Base-by-base conservation (phyloP, 2,113 vertebrate genomes). In the Dendropsophus ebraccatus region DNA sequence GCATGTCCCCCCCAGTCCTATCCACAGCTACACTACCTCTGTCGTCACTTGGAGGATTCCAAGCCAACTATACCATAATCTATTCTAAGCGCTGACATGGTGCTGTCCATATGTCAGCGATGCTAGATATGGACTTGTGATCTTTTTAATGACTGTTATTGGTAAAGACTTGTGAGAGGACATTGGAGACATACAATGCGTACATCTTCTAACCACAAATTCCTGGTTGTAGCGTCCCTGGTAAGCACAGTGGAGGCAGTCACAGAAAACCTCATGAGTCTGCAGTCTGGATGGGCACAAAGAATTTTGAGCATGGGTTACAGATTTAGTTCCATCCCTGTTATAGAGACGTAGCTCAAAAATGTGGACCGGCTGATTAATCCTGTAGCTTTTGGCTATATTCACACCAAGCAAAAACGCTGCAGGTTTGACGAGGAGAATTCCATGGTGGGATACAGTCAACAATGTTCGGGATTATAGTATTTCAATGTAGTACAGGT, bases 121-220 rank as follows among this genome's bases (percentile, higher is more conserved):
- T 88, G 89, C 80, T 4, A 23, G 88, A 88, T 88, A 92, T 90
- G 88, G 89, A 87, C 75, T 83, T 87, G 89, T 62, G 91, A 91
- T 90, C 90, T 89, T 90, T 91, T 92, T 91, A 93, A 90, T 89
- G 84, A n/a, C 58, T n/a, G 85, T 88, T 88, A 91, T 91, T 87
- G 88, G 89, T 91, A 88, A 88, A 90, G 90, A 88, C 86, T 84
- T 45, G 85, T 87, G 87, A 87, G 78, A 78, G 56, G 89, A 90
- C 67, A 92, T 62, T 30, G 50, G 88, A 92, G 91, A 91, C 69
- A 83, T 79, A 62, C 67, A 79, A 76, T 87, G 89, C 89, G 88
- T 90, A 86, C 88, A 89, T 58, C 54, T 41, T 60, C 35, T 14
- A 32, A 25, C n/a, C 50, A 21, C 47, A 52, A 60, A 37, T 81